Evolutionary conservation across 2,888 invertebrate species (phyloP), one percentile per base, ranked within the genome.

Genomic region (Napeogenes sylphis): DNA sequence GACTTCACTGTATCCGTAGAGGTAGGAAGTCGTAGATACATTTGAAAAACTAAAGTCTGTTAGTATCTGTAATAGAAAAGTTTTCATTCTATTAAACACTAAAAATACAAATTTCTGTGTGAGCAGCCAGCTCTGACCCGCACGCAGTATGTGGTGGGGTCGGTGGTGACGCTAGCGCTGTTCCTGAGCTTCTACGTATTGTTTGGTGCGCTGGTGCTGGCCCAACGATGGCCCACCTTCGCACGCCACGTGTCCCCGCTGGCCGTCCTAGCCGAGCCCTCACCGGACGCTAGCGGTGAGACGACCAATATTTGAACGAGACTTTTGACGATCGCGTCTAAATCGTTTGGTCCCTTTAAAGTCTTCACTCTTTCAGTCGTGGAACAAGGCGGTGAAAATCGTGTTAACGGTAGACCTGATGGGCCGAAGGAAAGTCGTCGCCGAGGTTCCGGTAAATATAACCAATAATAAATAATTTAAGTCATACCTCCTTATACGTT

Each of bases 201-300:
- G 62, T 83, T 83, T 77, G 82, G 79, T 58, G 78, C 72, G 68
- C 76, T 84, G 32, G 82, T 88, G 77, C 71, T 82, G 73, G 80
- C 81, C 69, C 85, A 85, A 78, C 86, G 86, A 73, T 79, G 79
- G 78, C 77, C 82, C 61, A 71, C 71, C 61, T 82, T 82, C 75
- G 73, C 68, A 62, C 63, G 68, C 2, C 73, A 74, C 66, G 82
- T 86, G 45, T 73, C 68, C 51, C 87, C 87, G 42, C 70, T 70
- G 12, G 85, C 86, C 57, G 83, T 82, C 71, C 83, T 85, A 51
- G 81, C 79, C 63, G 42, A 42, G 8, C 63, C 54, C 12, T 61
- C 58, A 58, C 59, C 63, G 10, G 8, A 8, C 42, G 14, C 47
- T 10, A 14, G 45, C 4, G 33, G 53, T 55, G 12, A 10, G 38